Evolutionary conservation across 2,797 vertebrate species (phyloP).

Genomic region (Hippocampus kuda): DNA sequence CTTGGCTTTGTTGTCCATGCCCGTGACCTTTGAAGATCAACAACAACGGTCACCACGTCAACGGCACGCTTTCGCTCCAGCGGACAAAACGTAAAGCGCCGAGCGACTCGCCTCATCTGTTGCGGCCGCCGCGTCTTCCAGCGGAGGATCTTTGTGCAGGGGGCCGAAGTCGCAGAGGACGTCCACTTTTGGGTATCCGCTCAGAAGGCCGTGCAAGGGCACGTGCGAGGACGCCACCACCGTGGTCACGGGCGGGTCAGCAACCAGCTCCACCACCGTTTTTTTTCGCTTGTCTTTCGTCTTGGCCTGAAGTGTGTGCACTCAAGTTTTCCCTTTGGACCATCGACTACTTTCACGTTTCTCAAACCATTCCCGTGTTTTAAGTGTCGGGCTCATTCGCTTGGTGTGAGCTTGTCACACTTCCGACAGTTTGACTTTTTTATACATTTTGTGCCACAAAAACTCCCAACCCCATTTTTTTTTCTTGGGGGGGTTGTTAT

Average conservation of each 20-base stretch:
- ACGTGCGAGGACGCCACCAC: slow-evolving; percentile 57
- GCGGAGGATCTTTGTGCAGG: slow-evolving; percentile 29
- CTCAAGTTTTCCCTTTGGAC: too few relatives aligned
- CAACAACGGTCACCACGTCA: neutral
- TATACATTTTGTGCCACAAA: too few relatives aligned
- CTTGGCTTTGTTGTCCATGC: slow-evolving; percentile 33
- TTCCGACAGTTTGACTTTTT: neutral
- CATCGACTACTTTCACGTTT: neutral
- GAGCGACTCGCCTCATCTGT: neutral
- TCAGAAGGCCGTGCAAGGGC: slow-evolving; percentile 62
- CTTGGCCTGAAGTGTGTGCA: slow-evolving; percentile 22
- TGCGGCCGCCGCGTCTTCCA: neutral
- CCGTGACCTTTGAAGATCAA: neutral
- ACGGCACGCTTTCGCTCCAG: too few relatives aligned
- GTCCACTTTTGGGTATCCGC: slow-evolving; percentile 41
- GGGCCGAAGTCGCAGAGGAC: slow-evolving; percentile 66
- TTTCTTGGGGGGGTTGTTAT: too few relatives aligned
- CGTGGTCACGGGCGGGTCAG: slow-evolving; percentile 61
- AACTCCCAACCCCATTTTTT: too few relatives aligned
- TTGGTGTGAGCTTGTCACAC: neutral
- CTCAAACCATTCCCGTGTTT: neutral
- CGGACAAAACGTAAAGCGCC: neutral
- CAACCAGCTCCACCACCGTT: slow-evolving; percentile 50
- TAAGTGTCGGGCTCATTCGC: neutral
- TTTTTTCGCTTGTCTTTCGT: slow-evolving; percentile 53